phyloP scores from a whole-genome alignment of 2,113 vertebrate species.

The Gymnorhina tibicen region DNA sequence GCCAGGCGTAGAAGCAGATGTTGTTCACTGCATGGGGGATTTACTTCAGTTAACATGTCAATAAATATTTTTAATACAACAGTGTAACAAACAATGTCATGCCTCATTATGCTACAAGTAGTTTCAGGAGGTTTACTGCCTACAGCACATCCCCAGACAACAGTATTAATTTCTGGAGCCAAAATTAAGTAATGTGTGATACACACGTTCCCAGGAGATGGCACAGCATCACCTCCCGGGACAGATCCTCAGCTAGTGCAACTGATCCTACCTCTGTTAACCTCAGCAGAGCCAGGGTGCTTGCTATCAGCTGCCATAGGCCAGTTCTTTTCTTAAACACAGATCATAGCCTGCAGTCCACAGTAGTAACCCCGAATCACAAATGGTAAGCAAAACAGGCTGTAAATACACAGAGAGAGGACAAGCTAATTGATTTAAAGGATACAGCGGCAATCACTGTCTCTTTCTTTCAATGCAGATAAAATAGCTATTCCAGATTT shows the following conservation, averaged over 20 bases:
- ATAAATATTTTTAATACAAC: constrained; percentile 48
- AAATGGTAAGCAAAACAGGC: background rate
- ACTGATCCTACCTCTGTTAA: background rate
- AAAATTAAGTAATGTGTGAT: background rate
- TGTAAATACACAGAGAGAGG: background rate
- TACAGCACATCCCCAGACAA: background rate
- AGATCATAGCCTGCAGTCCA: background rate
- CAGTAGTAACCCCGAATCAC: background rate
- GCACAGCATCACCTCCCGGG: background rate
- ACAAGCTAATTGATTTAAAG: background rate
- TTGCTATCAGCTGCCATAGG: background rate
- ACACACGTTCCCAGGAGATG: fast-evolving
- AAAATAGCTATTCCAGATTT: constrained; percentile 98
- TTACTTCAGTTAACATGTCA: constrained; percentile 43
- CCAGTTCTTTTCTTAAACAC: background rate
- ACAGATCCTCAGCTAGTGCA: background rate
- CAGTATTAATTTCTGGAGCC: background rate
- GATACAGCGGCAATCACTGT: background rate
- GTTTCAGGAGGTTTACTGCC: constrained; percentile 6
- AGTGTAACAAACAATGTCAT: background rate
- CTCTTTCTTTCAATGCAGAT: constrained; percentile 74
- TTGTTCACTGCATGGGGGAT: constrained; percentile 24
- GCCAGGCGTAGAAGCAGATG: constrained; percentile 35
- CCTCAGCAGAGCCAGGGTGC: background rate
- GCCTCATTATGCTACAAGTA: constrained; percentile 18